These are phyloP conservation scores for Anastrepha ludens DNA, from an alignment of 1,140 invertebrate genomes.

Conservation along the genomic window DNA sequence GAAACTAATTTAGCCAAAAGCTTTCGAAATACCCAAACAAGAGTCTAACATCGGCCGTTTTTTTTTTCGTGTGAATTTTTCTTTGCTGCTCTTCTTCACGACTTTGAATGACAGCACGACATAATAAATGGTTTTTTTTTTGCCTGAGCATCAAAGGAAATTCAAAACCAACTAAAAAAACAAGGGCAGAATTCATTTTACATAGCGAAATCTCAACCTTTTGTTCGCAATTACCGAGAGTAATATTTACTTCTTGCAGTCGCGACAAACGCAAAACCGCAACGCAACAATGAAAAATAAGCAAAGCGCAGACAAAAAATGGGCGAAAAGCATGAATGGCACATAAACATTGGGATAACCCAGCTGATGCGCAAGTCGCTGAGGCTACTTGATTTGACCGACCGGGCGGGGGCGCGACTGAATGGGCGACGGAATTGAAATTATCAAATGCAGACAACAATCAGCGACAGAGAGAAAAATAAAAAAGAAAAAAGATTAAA, in stretches of 20 bases:
- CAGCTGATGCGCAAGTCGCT: background rate
- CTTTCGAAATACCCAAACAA: background rate
- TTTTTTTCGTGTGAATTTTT: background rate
- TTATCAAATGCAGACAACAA: constrained; percentile 1
- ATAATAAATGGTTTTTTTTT: background rate
- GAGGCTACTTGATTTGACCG: background rate
- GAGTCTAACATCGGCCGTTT: background rate
- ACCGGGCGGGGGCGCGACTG: too few relatives aligned
- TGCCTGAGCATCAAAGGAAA: background rate
- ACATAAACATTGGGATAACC: constrained; percentile 28
- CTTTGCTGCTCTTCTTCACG: background rate
- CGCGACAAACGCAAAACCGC: background rate
- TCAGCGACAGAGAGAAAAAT: background rate
- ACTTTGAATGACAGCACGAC: background rate
- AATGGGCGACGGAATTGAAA: background rate
- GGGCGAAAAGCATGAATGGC: background rate
- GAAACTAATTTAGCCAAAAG: constrained; percentile 30
- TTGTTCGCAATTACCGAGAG: constrained; percentile 9
- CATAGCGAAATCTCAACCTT: constrained; percentile 16
- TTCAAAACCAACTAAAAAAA: background rate
- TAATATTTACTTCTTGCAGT: constrained; percentile 23
- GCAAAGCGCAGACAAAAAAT: background rate
- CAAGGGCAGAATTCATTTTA: background rate
- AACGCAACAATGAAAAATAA: background rate
- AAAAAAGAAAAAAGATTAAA: background rate